These are phyloP conservation scores for Hystrix brachyura DNA, from an alignment of 2,113 vertebrate species.

Conservation along the genomic window DNA sequence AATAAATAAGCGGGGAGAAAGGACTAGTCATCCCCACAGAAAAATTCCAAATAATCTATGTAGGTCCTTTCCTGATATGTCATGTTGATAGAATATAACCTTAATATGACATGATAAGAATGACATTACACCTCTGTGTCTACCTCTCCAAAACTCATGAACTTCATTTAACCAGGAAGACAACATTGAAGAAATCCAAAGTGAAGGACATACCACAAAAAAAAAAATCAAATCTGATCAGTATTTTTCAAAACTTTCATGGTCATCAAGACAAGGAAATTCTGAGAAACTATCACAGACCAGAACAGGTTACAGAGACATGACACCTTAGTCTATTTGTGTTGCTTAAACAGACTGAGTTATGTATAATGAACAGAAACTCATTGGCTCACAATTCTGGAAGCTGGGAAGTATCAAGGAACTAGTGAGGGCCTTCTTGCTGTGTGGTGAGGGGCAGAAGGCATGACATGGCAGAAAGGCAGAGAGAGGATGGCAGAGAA, in stretches of 20 bases:
- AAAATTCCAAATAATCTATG: slow-evolving; percentile 44
- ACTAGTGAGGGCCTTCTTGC: not conserved
- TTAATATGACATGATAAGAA: slow-evolving; percentile 9
- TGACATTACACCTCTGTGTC: not conserved
- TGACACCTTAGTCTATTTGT: not conserved
- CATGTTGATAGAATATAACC: not conserved
- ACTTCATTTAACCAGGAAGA: not conserved
- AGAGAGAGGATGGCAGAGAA: not conserved
- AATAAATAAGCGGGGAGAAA: slow-evolving; percentile 6
- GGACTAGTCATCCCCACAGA: not conserved
- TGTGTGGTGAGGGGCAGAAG: not conserved
- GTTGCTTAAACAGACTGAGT: not conserved
- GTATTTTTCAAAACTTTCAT: not conserved
- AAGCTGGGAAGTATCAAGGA: not conserved
- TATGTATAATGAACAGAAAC: not conserved
- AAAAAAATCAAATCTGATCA: not conserved
- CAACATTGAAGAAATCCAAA: slow-evolving; percentile 19
- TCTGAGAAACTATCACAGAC: slow-evolving; percentile 21
- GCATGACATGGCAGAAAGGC: not conserved
- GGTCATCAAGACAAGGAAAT: slow-evolving; percentile 31
- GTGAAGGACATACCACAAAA: not conserved
- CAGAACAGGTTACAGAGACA: not conserved
- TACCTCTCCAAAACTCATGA: not conserved
- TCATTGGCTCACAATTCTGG: not conserved
- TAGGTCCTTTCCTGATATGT: not conserved